phyloP scores from a whole-genome alignment of 2,888 invertebrate species.

The Dicyrtomina minuta region DNA sequence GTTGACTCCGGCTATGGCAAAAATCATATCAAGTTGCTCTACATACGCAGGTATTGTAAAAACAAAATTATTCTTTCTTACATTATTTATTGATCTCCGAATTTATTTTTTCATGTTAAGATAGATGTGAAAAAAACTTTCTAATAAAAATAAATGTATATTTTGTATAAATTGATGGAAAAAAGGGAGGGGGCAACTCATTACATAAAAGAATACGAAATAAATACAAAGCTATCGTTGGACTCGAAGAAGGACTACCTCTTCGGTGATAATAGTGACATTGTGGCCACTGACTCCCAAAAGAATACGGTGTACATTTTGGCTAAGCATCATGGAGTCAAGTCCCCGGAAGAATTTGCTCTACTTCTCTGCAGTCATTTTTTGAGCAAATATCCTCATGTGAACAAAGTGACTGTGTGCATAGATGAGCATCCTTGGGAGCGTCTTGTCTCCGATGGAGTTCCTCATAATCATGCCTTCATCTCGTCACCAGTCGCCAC shows the following conservation, averaged over 20 bases:
- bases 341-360: constrained; percentile 75
- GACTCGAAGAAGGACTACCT: constrained; percentile 71
- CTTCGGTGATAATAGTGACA: constrained; percentile 73
- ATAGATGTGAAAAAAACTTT: no score
- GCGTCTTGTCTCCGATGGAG: constrained; percentile 62
- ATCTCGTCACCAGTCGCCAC: constrained; percentile 68
- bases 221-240: constrained; percentile 70
- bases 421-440: constrained; percentile 78
- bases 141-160: neutral
- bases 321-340: constrained; percentile 75
- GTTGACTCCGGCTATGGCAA: constrained; percentile 73
- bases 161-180: neutral
- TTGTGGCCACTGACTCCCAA: constrained; percentile 74
- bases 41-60: constrained; percentile 61
- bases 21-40: constrained; percentile 70
- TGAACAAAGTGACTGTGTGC: constrained; percentile 68
- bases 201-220: constrained; percentile 73
- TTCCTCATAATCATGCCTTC: constrained; percentile 74
- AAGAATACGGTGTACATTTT: constrained; percentile 78
- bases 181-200: constrained; percentile 64
- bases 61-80: no score
- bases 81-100: no score
- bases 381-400: constrained; percentile 72
- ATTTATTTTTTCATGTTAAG: no score
- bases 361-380: constrained; percentile 73